Evolutionary conservation across 2,113 vertebrate genomes (phyloP).

Genomic region (Suncus etruscus): DNA sequence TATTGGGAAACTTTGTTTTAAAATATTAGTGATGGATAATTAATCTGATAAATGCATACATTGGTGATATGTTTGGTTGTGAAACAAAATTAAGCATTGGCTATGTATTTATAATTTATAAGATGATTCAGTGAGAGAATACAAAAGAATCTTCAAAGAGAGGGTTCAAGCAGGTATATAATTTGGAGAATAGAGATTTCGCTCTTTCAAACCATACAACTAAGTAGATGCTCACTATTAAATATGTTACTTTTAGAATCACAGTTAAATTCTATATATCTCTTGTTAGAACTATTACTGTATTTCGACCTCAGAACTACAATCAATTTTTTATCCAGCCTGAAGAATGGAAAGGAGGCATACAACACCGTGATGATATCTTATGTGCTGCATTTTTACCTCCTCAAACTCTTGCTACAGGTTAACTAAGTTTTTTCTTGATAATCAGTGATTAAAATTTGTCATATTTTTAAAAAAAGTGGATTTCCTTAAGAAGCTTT

Average conservation of each 20-base stretch:
- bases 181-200: background rate
- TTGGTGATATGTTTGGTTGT: background rate
- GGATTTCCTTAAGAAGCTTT: background rate
- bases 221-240: background rate
- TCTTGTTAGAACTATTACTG: slow-evolving; percentile 87
- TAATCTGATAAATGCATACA: background rate
- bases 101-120: slow-evolving; percentile 25
- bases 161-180: background rate
- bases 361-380: slow-evolving; percentile 77
- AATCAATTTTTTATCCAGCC: slow-evolving; percentile 85
- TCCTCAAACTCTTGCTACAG: slow-evolving; percentile 88
- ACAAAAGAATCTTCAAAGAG: background rate
- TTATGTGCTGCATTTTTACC: slow-evolving; percentile 87
- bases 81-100: slow-evolving; percentile 21
- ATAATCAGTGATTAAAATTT: background rate
- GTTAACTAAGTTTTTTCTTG: slow-evolving; percentile 56
- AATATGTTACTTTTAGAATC: background rate
- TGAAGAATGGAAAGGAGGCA: slow-evolving; percentile 88
- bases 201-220: background rate
- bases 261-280: slow-evolving; percentile 41
- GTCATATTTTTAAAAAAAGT: background rate
- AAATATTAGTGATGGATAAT: slow-evolving; percentile 17
- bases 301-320: slow-evolving; percentile 88
- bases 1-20: background rate
- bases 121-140: background rate